These are phyloP conservation scores for Coluber constrictor DNA, from an alignment of 2,797 vertebrate genomes.

Conservation along the genomic window DNA sequence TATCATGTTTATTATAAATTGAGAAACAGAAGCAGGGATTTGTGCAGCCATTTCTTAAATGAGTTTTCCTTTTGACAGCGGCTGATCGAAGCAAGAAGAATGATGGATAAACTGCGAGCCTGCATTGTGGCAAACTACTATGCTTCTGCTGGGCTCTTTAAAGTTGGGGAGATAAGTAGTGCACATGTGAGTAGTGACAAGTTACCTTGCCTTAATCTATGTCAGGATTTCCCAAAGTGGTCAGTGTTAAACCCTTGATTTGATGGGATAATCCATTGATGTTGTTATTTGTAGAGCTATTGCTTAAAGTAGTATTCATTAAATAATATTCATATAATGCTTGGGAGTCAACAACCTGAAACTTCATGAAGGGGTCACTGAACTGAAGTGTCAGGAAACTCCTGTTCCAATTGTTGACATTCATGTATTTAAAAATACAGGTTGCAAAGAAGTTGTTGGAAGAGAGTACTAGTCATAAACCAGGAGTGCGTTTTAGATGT, in stretches of 20 bases:
- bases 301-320: neutral
- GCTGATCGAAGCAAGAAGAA: constrained; percentile 93
- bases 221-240: neutral
- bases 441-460: neutral
- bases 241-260: neutral
- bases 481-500: neutral
- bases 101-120: constrained; percentile 98
- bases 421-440: neutral
- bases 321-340: neutral
- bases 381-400: neutral
- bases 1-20: constrained; percentile 11
- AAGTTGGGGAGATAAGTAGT: constrained; percentile 84
- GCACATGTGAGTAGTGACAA: neutral
- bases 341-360: neutral
- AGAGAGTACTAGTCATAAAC: neutral
- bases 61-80: constrained; percentile 73
- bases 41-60: neutral
- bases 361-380: neutral
- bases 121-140: constrained; percentile 99
- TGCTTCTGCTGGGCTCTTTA: constrained; percentile 86
- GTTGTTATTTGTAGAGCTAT: neutral
- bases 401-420: neutral
- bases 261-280: neutral
- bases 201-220: neutral
- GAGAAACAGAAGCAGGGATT: neutral